A percentile compares a stretch with the other conserved stretches of the same genome.
Conservation (phyloP, 1,140 invertebrate genomes). For the Bombus sibiricus region DNA sequence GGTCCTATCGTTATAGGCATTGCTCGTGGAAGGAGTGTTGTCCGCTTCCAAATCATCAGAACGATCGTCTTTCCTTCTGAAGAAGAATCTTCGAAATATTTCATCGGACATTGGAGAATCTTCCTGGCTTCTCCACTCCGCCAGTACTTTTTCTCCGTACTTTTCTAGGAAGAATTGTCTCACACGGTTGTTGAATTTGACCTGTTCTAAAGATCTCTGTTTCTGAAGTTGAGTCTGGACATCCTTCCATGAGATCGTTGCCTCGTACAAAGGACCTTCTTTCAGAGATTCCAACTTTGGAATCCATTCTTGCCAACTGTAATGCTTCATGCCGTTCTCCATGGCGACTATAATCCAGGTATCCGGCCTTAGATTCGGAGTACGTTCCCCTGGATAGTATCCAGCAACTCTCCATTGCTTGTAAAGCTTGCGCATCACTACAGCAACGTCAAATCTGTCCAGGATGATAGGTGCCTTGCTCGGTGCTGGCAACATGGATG, state of each 20-base stretch:
- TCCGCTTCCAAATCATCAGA: constrained; percentile 65
- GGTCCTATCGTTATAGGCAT: constrained; percentile 55
- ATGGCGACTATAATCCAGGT: constrained; percentile 77
- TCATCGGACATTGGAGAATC: constrained; percentile 74
- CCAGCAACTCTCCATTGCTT: constrained; percentile 74
- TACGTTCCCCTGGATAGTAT: constrained; percentile 71
- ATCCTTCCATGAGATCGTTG: constrained; percentile 77
- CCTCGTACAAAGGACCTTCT: constrained; percentile 76
- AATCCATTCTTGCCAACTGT: constrained; percentile 79
- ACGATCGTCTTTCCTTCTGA: constrained; percentile 69
- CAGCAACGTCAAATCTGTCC: constrained; percentile 75
- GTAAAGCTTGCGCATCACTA: constrained; percentile 71
- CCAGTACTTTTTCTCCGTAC: constrained; percentile 76
- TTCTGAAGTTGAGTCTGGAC: constrained; percentile 71
- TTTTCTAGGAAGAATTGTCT: constrained; percentile 77
- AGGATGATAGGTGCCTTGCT: constrained; percentile 71
- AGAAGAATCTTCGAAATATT: constrained; percentile 77
- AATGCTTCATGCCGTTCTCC: constrained; percentile 76
- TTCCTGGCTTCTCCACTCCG: constrained; percentile 73
- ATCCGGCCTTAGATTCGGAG: constrained; percentile 66
- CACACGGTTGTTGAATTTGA: constrained; percentile 75
- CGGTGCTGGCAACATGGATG: constrained; percentile 78
- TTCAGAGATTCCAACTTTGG: constrained; percentile 76
- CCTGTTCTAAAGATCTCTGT: constrained; percentile 73
- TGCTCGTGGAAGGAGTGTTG: constrained; percentile 65